These are phyloP conservation scores for Ondatra zibethicus DNA, from an alignment of 2,113 vertebrate species.

Conservation along the genomic window DNA sequence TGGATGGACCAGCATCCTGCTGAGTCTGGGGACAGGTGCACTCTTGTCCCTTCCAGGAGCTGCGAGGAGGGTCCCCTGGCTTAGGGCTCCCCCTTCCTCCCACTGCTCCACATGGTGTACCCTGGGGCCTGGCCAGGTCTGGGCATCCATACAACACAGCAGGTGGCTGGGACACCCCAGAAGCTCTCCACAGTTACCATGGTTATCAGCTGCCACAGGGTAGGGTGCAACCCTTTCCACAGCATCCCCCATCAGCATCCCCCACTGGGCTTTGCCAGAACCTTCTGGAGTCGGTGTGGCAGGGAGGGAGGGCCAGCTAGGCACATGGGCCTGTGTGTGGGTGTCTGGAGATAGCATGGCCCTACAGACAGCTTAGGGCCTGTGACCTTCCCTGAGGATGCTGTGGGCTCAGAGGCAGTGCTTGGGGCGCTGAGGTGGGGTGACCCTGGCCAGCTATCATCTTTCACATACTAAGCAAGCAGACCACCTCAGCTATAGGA, in stretches of 20 bases:
- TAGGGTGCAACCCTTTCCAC: not conserved
- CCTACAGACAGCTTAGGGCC: not conserved
- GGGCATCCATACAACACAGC: not conserved
- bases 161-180: conserved; percentile 44
- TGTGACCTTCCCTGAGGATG: not conserved
- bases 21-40: not conserved
- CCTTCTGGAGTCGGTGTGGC: not conserved
- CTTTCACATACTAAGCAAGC: no score
- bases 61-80: not conserved
- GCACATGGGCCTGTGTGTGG: not conserved
- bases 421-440: not conserved
- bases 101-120: not conserved
- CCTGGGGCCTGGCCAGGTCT: not conserved
- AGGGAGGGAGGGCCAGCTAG: not conserved
- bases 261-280: conserved; percentile 25
- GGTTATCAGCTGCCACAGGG: conserved; percentile 4
- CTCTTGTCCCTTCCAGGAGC: not conserved
- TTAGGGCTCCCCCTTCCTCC: not conserved
- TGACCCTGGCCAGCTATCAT: not conserved
- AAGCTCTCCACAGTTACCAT: not conserved
- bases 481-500: not conserved
- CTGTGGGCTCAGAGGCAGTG: not conserved
- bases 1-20: not conserved
- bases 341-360: not conserved
- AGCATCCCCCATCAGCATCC: not conserved